A percentile compares a stretch with the other conserved stretches of the same genome.
Conservation (phyloP, 2,888 invertebrate genomes). For the Chymomyza caudatula region DNA sequence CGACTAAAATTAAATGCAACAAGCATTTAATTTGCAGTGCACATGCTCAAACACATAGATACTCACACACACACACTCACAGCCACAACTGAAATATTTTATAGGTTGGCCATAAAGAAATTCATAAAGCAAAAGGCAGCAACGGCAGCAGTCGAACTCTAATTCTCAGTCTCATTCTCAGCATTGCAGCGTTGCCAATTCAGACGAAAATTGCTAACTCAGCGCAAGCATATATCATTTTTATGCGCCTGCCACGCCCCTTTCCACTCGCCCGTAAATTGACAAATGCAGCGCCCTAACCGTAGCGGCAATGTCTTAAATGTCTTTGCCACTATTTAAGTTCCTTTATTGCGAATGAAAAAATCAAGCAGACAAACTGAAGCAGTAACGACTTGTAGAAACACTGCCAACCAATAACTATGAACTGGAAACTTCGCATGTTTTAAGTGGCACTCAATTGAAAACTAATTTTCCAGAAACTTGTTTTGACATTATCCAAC, state of each 20-base stretch:
- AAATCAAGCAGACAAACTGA: conserved; percentile 5
- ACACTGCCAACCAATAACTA: no score
- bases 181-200: conserved; percentile 49
- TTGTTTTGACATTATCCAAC: no score
- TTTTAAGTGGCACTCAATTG: no score
- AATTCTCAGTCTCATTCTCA: conserved; percentile 6
- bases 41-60: no score
- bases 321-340: conserved; percentile 72
- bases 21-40: conserved; percentile 56
- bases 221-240: conserved; percentile 69
- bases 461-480: no score
- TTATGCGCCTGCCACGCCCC: conserved; percentile 65
- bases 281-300: conserved; percentile 57
- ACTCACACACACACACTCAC: conserved; percentile 49
- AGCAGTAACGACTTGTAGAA: background rate
- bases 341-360: conserved; percentile 40
- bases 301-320: conserved; percentile 56
- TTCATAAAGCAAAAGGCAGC: conserved; percentile 50
- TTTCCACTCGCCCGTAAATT: conserved; percentile 67
- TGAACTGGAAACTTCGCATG: no score
- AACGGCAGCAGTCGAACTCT: background rate
- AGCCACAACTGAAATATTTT: conserved; percentile 56
- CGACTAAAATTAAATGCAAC: conserved; percentile 42
- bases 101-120: conserved; percentile 52
- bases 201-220: conserved; percentile 71